Evolutionary conservation across 1,140 invertebrate genomes (phyloP).

Genomic region (Lucilia sericata): DNA sequence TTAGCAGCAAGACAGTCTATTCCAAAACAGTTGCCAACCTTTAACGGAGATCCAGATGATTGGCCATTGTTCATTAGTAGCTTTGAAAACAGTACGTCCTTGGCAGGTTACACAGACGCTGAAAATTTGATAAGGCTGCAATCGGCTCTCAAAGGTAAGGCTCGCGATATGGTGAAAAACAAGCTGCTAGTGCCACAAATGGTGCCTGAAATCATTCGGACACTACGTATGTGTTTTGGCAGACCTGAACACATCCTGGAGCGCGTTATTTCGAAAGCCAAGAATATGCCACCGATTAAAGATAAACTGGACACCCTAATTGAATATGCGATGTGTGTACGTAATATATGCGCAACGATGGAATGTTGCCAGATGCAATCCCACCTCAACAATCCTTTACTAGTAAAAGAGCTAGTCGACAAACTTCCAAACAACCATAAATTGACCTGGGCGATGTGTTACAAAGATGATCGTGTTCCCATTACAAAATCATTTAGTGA

Average conservation of each 20-base stretch:
- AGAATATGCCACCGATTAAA: constrained; percentile 19
- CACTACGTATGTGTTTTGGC: constrained; percentile 39
- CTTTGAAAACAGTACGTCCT: constrained; percentile 25
- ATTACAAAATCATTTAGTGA: constrained; percentile 27
- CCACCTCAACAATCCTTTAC: constrained; percentile 35
- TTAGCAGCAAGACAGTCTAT: constrained; percentile 28
- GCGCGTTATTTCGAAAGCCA: not conserved
- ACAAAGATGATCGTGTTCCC: not conserved
- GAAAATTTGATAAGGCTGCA: too few species aligned
- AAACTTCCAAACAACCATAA: constrained; percentile 34
- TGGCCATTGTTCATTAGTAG: constrained; percentile 42
- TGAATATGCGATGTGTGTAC: constrained; percentile 30
- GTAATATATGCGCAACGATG: constrained; percentile 44
- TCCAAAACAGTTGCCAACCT: constrained; percentile 24
- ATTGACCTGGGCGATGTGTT: constrained; percentile 39
- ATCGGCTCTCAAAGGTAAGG: not conserved
- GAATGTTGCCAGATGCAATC: constrained; percentile 34
- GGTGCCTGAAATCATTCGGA: constrained; percentile 44
- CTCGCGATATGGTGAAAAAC: constrained; percentile 19
- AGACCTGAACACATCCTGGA: constrained; percentile 34
- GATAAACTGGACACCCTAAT: constrained; percentile 37
- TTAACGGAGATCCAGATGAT: constrained; percentile 43
- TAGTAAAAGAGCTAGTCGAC: constrained; percentile 35
- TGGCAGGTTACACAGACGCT: not conserved
- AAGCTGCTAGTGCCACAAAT: constrained; percentile 16